Evolutionary conservation across 2,113 vertebrate genomes (phyloP).

Genomic region (Odontophorus gujanensis): DNA sequence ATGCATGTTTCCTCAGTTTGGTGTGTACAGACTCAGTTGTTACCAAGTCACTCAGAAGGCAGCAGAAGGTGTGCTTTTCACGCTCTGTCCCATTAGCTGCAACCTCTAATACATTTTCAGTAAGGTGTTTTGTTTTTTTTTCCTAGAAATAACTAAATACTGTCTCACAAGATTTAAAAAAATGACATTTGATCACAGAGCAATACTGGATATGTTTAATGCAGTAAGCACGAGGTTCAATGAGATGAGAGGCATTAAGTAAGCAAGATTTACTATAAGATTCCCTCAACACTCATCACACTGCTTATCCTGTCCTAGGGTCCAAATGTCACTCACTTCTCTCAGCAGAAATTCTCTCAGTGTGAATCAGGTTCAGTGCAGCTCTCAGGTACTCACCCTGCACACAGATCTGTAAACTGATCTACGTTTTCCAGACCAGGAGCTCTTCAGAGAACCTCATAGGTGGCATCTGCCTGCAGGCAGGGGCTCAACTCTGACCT

Average conservation of each 20-base stretch:
- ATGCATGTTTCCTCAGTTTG: background rate
- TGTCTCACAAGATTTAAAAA: background rate
- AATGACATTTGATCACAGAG: background rate
- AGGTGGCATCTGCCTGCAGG: background rate
- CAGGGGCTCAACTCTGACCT: background rate
- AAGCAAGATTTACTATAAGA: background rate
- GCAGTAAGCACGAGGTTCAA: background rate
- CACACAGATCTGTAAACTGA: background rate
- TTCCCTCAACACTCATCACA: background rate
- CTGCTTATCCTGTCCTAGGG: background rate
- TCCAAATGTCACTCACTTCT: background rate
- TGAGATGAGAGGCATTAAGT: background rate
- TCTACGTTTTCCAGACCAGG: background rate
- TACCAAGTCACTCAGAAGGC: background rate
- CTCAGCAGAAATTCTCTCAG: background rate
- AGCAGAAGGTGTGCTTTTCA: background rate
- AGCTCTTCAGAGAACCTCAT: background rate
- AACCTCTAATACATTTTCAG: background rate
- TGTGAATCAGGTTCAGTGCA: background rate
- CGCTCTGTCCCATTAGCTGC: background rate
- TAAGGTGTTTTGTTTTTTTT: background rate
- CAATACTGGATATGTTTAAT: background rate
- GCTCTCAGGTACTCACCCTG: background rate
- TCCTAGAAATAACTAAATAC: background rate
- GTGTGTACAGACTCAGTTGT: background rate